Evolutionary conservation across 2,888 invertebrate species (phyloP), one percentile per base, ranked within the genome.

Genomic region (Erebia aethiops): DNA sequence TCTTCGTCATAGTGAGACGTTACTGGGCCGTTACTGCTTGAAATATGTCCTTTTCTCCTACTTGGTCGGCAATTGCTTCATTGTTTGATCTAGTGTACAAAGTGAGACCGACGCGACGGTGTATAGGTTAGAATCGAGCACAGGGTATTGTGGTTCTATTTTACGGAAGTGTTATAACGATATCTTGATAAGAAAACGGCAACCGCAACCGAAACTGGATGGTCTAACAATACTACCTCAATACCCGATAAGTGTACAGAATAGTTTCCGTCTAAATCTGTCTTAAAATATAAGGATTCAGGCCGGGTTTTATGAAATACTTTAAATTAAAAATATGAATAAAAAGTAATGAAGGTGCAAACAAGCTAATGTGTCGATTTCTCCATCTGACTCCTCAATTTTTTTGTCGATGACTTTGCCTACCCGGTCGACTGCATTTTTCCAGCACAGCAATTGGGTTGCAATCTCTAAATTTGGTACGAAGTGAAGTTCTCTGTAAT

Each of bases 141-240:
- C 92, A 93, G 92, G 92, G 92, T 93, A 92, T 93, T 92, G 92
- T 87, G 92, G 92, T 92, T 91, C 91, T 92, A 92, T 92, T 91
- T 92, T 91, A 89, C 84, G 89, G 87, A 89, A 82, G 89, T 85
- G 90, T 88, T 87, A 83, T 82, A 78, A 46, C 80, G 82, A 84
- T 89, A 87, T 84, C 83, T 88, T 85, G 89, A 87, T 86, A 83
- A 82, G 87, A 88, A 88, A 86, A 87, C 83, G 85, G 82, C 62
- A 82, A 81, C 81, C 80, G 86, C 84, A 86, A 84, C 87, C 83
- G 83, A 83, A 79, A 81, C 74, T 71, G 79, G 79, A 77, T 74
- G 80, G 80, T 83, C 84, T 83, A 82, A 82, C 85, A 91, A 92
- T 92, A 92, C 92, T 91, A 92, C 92, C 92, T 82, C 92, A 93